These are phyloP conservation scores for Halichoeres trimaculatus DNA, from an alignment of 2,113 vertebrate species.

Conservation along the genomic window DNA sequence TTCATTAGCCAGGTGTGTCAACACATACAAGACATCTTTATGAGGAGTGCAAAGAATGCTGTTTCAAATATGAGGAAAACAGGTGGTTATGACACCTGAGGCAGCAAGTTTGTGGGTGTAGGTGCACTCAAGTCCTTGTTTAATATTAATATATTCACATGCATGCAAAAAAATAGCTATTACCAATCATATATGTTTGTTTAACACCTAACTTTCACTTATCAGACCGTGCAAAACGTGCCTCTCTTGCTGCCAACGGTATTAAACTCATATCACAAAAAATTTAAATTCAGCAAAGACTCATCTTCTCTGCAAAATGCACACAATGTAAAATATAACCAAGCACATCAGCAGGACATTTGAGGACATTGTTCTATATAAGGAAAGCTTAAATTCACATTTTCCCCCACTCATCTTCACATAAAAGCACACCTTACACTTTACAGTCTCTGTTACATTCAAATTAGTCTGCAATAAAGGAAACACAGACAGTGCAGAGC, in stretches of 20 bases:
- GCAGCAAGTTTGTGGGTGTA: no score
- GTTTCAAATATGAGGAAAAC: no score
- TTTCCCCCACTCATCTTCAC: slow-evolving; percentile 19
- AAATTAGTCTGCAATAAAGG: slow-evolving; percentile 43
- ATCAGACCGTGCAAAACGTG: no score
- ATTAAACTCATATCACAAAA: neutral
- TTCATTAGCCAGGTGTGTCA: no score
- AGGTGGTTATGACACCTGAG: no score
- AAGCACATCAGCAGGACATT: slow-evolving; percentile 43
- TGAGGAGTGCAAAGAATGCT: no score
- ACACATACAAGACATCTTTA: no score
- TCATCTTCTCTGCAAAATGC: slow-evolving; percentile 12
- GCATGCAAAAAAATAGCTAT: no score
- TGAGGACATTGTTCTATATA: slow-evolving; percentile 7
- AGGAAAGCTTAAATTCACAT: slow-evolving; percentile 3
- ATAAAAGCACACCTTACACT: slow-evolving; percentile 6
- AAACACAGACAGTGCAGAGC: slow-evolving; percentile 13
- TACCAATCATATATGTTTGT: no score
- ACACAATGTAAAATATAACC: slow-evolving; percentile 17
- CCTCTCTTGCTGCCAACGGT: neutral
- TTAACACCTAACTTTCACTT: no score
- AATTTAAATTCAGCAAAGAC: slow-evolving; percentile 16
- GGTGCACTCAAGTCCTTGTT: no score
- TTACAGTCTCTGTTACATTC: slow-evolving; percentile 16
- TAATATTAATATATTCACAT: no score